A percentile compares a stretch with the other conserved stretches of the same genome.
These are phyloP conservation scores for Ivindomyrus marchei DNA, from an alignment of 2,113 vertebrate species.

Conservation along the genomic window DNA sequence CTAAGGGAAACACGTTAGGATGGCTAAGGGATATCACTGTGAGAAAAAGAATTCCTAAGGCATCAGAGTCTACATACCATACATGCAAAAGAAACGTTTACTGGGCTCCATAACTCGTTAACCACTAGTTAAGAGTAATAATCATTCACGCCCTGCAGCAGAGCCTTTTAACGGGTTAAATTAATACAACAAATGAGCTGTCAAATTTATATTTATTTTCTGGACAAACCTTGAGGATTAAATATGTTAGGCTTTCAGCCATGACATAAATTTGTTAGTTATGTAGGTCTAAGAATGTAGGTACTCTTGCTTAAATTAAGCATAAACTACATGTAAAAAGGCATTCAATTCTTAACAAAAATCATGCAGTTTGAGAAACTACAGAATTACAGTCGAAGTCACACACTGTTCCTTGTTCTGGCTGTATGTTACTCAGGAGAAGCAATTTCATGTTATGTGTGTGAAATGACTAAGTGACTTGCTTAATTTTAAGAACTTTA, in stretches of 20 bases:
- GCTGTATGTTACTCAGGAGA: background rate
- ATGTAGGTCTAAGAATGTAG: background rate
- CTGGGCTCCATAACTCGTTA: background rate
- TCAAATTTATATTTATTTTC: background rate
- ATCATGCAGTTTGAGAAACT: background rate
- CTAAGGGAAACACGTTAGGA: background rate
- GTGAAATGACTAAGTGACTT: background rate
- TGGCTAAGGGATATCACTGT: background rate
- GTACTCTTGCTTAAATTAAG: background rate
- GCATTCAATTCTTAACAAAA: background rate
- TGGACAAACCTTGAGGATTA: background rate
- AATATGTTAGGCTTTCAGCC: background rate
- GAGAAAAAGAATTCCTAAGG: background rate
- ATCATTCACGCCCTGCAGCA: background rate
- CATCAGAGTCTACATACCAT: background rate
- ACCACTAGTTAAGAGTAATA: background rate
- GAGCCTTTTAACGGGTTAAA: background rate
- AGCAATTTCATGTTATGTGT: background rate
- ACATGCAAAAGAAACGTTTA: background rate
- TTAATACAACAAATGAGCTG: background rate
- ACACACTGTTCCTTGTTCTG: background rate
- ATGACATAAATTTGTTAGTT: background rate
- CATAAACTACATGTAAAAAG: background rate
- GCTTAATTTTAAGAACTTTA: background rate
- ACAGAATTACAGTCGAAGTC: background rate